Evolutionary conservation across 2,888 invertebrate species (phyloP).

Genomic region (Pherbina coryleti): DNA sequence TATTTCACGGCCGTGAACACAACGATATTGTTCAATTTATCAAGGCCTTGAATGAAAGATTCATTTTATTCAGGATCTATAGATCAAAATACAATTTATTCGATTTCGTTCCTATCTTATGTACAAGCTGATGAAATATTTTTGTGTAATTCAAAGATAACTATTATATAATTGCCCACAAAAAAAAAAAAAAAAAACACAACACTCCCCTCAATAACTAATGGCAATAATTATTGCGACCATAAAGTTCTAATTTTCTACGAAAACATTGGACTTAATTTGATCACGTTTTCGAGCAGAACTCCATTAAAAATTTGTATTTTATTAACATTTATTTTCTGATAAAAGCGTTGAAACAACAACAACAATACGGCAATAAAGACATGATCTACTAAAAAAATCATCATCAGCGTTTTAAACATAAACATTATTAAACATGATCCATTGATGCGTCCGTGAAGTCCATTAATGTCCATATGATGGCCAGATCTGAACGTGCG

Average conservation of each 20-base stretch:
- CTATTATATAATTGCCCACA: no score
- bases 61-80: no score
- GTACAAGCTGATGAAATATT: no score
- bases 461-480: conserved; percentile 29
- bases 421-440: conserved; percentile 5
- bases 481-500: conserved; percentile 35
- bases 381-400: not conserved
- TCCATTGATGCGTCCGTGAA: conserved; percentile 14
- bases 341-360: conserved; percentile 30
- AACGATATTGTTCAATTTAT: no score
- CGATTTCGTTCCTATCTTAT: no score
- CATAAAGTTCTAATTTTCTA: conserved; percentile 1
- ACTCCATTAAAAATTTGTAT: conserved; percentile 28
- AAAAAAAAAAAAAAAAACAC: not conserved
- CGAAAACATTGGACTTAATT: conserved; percentile 19
- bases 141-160: no score
- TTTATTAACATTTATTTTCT: conserved; percentile 37
- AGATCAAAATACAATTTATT: no score
- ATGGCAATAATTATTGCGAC: not conserved
- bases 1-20: no score
- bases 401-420: not conserved
- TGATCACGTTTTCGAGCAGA: conserved; percentile 34
- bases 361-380: not conserved
- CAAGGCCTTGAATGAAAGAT: no score
- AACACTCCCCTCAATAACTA: not conserved